Conservation (phyloP, 2,888 invertebrate species). For the Deroplatys truncata region DNA sequence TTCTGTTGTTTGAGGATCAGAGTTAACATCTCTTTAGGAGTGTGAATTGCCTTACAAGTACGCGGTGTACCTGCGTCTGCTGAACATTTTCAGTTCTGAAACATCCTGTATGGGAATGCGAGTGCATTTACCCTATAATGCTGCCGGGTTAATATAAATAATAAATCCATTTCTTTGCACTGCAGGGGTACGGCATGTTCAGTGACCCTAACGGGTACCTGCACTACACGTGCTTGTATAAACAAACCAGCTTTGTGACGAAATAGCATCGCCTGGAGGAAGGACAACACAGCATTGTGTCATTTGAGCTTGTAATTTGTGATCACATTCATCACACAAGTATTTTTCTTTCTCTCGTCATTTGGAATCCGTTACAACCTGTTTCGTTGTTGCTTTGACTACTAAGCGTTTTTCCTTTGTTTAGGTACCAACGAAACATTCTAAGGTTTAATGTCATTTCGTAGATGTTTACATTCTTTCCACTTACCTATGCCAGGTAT, state of each 20-base stretch:
- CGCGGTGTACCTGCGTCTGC: no score
- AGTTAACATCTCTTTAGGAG: no score
- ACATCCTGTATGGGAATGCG: no score
- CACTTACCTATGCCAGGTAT: no score
- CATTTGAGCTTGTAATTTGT: background rate
- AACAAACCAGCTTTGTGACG: background rate
- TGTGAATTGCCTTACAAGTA: no score
- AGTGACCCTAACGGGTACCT: background rate
- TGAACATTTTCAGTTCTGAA: no score
- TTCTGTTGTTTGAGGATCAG: no score
- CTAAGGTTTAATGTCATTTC: no score
- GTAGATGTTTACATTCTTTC: no score
- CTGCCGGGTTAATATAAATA: background rate
- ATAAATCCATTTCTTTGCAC: background rate
- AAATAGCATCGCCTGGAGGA: background rate
- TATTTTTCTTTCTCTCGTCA: background rate
- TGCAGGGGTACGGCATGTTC: background rate
- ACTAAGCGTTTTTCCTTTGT: background rate
- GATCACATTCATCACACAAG: background rate
- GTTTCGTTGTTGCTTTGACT: background rate
- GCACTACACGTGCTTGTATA: background rate
- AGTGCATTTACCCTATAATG: no score
- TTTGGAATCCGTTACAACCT: background rate
- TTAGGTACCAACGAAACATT: no score
- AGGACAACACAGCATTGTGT: background rate